Evolutionary conservation across 1,140 invertebrate genomes (phyloP).

Genomic region (Onthophagus taurus): DNA sequence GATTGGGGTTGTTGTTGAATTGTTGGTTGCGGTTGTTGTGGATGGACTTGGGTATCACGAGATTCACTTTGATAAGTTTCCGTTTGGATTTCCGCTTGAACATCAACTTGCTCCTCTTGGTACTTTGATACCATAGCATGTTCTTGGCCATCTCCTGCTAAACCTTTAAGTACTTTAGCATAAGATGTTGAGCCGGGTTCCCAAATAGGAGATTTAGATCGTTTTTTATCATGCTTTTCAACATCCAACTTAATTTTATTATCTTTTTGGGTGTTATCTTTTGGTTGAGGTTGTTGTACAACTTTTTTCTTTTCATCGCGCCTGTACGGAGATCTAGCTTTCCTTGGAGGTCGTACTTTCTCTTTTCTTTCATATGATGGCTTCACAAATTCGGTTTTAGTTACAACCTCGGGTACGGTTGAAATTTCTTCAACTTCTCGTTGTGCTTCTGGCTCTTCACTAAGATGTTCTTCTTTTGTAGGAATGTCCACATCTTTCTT

Average conservation of each 20-base stretch:
- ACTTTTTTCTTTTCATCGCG: conserved; percentile 19
- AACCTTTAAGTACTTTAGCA: conserved; percentile 63
- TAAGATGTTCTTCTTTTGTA: background rate
- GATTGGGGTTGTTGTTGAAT: conserved; percentile 3
- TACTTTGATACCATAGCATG: no score
- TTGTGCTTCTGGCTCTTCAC: background rate
- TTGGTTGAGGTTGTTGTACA: background rate
- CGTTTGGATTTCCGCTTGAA: no score
- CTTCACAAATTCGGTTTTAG: background rate
- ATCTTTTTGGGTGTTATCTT: background rate
- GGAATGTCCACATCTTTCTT: background rate
- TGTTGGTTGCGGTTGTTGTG: conserved; percentile 10
- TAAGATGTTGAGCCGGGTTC: conserved; percentile 61
- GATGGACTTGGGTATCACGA: conserved; percentile 6
- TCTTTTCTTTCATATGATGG: conserved; percentile 20
- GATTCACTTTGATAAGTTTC: no score
- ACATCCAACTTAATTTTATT: conserved; percentile 1
- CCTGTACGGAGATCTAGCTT: conserved; percentile 34
- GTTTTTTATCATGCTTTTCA: conserved; percentile 28
- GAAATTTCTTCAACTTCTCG: background rate
- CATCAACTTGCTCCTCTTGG: no score
- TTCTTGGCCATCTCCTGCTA: no score
- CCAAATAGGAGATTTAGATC: conserved; percentile 65
- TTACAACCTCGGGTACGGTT: background rate
- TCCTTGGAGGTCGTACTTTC: conserved; percentile 34